Percentiles rank a stretch among this genome's conserved stretches.
These are phyloP conservation scores for Galerucella nymphaeae DNA, from an alignment of 2,888 invertebrate genomes.

Conservation along the genomic window DNA sequence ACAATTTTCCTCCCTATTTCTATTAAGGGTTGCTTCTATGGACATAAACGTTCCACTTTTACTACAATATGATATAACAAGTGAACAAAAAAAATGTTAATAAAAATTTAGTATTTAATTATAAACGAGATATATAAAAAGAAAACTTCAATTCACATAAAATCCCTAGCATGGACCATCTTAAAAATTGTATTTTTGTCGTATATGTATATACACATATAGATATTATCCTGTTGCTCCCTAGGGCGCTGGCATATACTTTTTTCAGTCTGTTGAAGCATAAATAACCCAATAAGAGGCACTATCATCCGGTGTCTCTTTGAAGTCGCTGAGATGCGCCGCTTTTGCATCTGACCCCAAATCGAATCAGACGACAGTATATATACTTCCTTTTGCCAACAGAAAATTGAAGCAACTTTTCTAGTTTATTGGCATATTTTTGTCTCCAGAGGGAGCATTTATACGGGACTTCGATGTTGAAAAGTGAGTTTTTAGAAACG, in stretches of 20 bases:
- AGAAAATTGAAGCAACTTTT: conserved; percentile 58
- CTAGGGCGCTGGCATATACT: conserved; percentile 25
- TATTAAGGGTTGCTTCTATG: not conserved
- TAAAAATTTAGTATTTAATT: not conserved
- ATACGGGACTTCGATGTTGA: conserved; percentile 30
- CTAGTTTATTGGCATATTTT: conserved; percentile 49
- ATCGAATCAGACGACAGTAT: conserved; percentile 63
- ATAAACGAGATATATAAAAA: not conserved
- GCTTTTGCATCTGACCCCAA: conserved; percentile 61
- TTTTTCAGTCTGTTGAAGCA: conserved; percentile 32
- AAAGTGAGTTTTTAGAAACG: conserved; percentile 23
- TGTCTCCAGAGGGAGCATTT: conserved; percentile 38
- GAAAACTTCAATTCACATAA: not conserved
- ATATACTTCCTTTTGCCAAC: conserved; percentile 56
- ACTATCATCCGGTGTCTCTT: conserved; percentile 52
- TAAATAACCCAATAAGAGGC: conserved; percentile 49
- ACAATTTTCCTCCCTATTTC: not conserved
- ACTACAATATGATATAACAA: not conserved
- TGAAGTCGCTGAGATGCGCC: conserved; percentile 54
- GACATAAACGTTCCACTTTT: not conserved
- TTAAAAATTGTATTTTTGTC: conserved; percentile 11
- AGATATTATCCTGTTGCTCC: conserved; percentile 24
- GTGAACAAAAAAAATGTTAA: no score
- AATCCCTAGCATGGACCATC: not conserved
- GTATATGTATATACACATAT: conserved; percentile 16